phyloP scores from a whole-genome alignment of 1,140 invertebrate species.

The Pararge aegeria region DNA sequence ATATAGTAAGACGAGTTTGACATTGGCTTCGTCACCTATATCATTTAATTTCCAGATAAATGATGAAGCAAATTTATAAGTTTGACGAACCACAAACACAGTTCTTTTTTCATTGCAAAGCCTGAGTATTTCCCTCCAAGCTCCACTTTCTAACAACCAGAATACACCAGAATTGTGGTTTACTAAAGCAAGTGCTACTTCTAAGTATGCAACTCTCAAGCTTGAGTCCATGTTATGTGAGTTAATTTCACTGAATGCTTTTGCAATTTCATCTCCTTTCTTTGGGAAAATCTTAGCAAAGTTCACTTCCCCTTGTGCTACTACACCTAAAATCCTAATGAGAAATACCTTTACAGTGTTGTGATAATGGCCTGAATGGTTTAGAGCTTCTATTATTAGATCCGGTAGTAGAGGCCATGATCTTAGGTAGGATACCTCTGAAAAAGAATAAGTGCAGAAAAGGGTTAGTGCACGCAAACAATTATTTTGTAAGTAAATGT shows the following conservation, averaged over 20 bases:
- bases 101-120: conserved; percentile 55
- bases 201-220: conserved; percentile 59
- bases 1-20: conserved; percentile 44
- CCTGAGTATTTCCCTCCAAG: conserved; percentile 61
- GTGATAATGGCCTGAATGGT: conserved; percentile 44
- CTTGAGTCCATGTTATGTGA: conserved; percentile 46
- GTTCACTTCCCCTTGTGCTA: conserved; percentile 46
- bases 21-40: conserved; percentile 38
- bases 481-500: too few species aligned
- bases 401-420: conserved; percentile 47
- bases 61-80: conserved; percentile 57
- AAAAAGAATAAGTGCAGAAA: too few species aligned
- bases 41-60: conserved; percentile 63
- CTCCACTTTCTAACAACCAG: conserved; percentile 54
- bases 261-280: conserved; percentile 40
- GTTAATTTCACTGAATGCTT: conserved; percentile 48
- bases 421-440: conserved; percentile 46
- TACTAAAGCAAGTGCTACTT: conserved; percentile 51
- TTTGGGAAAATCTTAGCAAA: conserved; percentile 54
- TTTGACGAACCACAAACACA: conserved; percentile 61
- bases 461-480: too few species aligned
- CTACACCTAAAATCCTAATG: conserved; percentile 46
- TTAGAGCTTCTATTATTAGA: conserved; percentile 42
- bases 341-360: conserved; percentile 66
- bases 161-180: conserved; percentile 54